phyloP scores from a whole-genome alignment of 2,797 vertebrate genomes.

The Pseudotriccus pelzelni region DNA sequence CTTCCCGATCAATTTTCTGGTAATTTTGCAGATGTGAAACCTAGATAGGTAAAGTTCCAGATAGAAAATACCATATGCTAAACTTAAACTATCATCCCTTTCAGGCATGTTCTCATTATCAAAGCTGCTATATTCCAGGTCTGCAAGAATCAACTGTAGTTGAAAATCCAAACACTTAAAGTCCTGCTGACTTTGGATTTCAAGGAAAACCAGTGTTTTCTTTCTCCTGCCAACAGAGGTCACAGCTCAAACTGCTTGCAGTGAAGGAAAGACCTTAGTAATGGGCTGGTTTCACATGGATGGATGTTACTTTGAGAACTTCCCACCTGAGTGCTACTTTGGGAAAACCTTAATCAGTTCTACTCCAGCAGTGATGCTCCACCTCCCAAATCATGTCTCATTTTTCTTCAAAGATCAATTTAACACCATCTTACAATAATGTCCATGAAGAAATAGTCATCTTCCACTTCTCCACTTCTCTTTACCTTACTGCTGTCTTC shows the following conservation, averaged over 20 bases:
- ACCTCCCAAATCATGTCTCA: neutral
- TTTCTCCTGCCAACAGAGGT: neutral
- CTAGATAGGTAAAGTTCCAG: neutral
- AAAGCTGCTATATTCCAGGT: neutral
- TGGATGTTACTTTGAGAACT: neutral
- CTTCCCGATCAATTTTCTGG: neutral
- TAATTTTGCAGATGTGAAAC: conserved; percentile 1
- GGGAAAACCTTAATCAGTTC: neutral
- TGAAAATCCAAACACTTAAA: neutral
- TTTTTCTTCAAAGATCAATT: neutral
- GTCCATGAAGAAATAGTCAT: neutral
- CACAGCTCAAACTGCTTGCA: neutral
- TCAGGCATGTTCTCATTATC: neutral
- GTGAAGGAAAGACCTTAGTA: neutral
- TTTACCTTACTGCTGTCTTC: neutral
- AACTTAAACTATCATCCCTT: neutral
- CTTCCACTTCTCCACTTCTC: neutral
- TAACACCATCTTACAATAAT: neutral
- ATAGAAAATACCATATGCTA: neutral
- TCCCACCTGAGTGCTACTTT: neutral
- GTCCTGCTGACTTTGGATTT: neutral
- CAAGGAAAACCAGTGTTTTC: neutral
- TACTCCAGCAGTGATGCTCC: neutral
- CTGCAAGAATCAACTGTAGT: neutral
- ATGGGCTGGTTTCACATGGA: neutral